Evolutionary conservation across 1,140 invertebrate species (phyloP).

Genomic region (Campoletis sonorensis): DNA sequence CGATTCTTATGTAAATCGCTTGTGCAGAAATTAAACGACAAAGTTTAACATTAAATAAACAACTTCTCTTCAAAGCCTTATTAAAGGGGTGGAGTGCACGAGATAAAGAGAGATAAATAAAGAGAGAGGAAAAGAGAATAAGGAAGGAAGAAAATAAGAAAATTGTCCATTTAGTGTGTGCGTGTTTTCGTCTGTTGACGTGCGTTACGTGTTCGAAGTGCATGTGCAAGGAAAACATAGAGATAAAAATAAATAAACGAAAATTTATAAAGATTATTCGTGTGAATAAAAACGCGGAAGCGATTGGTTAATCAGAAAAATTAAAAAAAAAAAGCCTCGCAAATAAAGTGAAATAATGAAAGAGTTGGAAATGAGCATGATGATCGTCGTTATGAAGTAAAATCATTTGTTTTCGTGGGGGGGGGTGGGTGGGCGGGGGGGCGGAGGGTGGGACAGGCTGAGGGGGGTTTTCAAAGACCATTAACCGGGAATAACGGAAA

Average conservation of each 20-base stretch:
- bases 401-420: background rate
- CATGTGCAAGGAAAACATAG: too few species aligned
- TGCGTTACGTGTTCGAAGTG: too few species aligned
- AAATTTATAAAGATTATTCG: too few species aligned
- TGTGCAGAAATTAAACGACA: background rate
- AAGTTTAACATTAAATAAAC: background rate
- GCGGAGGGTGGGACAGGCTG: background rate
- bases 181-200: background rate
- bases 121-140: background rate
- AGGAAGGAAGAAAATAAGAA: background rate
- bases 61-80: background rate
- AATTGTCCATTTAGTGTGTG: too few species aligned
- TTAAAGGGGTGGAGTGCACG: background rate
- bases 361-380: background rate
- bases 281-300: too few species aligned
- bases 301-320: too few species aligned
- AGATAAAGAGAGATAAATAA: constrained; percentile 3
- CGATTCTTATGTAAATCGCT: constrained; percentile 49
- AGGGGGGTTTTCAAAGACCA: background rate
- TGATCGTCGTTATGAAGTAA: constrained; percentile 6
- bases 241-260: too few species aligned
- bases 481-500: background rate
- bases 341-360: background rate
- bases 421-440: background rate
- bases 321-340: too few species aligned